phyloP scores from a whole-genome alignment of 2,797 vertebrate genomes.

The Acanthopagrus latus region DNA sequence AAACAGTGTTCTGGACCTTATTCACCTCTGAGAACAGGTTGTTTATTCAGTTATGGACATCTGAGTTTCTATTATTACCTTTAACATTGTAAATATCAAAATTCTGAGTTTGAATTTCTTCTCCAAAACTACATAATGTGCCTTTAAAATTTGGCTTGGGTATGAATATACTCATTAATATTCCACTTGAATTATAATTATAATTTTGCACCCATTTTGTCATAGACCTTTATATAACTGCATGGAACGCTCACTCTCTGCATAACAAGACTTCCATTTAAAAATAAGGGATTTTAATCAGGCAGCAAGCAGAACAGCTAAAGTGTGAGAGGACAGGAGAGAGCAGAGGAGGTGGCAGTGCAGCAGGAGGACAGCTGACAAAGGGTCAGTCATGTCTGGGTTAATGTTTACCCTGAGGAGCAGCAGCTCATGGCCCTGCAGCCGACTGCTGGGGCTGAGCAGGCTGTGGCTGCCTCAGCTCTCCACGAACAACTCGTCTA shows the following conservation, averaged over 20 bases:
- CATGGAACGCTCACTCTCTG: neutral
- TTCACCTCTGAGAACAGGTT: too few species aligned
- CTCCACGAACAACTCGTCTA: constrained; percentile 48
- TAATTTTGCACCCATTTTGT: neutral
- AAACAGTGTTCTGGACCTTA: too few species aligned
- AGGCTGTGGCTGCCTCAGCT: constrained; percentile 21
- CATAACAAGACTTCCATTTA: neutral
- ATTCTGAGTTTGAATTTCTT: too few species aligned
- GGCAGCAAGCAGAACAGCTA: constrained; percentile 67
- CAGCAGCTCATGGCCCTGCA: constrained; percentile 46
- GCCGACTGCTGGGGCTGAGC: constrained; percentile 31
- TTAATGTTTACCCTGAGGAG: constrained; percentile 80
- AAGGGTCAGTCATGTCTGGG: constrained; percentile 63
- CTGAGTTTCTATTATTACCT: too few species aligned
- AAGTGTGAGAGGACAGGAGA: neutral
- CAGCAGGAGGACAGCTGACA: neutral
- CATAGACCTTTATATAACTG: neutral
- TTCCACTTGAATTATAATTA: neutral
- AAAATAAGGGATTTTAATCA: constrained; percentile 59
- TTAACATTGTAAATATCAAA: too few species aligned
- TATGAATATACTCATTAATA: neutral
- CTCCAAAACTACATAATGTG: too few species aligned
- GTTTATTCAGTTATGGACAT: too few species aligned
- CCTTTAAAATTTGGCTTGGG: too few species aligned
- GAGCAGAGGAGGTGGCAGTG: neutral